These are phyloP conservation scores for Tigriopus japonicus DNA, from an alignment of 1,140 invertebrate genomes.

Conservation along the genomic window DNA sequence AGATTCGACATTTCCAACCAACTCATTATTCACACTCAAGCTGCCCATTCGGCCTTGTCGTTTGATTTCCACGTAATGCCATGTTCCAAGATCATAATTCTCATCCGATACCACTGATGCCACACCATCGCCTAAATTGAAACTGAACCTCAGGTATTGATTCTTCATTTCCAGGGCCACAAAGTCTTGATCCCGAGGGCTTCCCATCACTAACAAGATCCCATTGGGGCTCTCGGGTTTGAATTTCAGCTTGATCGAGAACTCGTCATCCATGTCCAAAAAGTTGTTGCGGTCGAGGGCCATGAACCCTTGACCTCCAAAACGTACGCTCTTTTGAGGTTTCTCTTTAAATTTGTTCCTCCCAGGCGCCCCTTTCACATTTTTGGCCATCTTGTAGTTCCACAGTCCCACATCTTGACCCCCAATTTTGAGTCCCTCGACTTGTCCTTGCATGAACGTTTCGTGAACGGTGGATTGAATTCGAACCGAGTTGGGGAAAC, in stretches of 20 bases:
- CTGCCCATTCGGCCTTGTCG: background rate
- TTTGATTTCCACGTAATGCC: background rate
- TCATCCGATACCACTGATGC: background rate
- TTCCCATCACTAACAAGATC: constrained; percentile 61
- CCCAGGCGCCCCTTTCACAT: constrained; percentile 43
- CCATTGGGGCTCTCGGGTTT: constrained; percentile 70
- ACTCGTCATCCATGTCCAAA: constrained; percentile 33
- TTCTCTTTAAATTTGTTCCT: background rate
- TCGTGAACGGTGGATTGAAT: constrained; percentile 37
- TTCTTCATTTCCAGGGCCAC: constrained; percentile 61
- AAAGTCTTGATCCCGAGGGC: constrained; percentile 40
- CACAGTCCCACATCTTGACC: constrained; percentile 74
- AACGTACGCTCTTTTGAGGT: constrained; percentile 40
- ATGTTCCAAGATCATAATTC: background rate
- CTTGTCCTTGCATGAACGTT: constrained; percentile 61
- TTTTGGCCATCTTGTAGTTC: constrained; percentile 66
- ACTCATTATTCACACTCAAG: constrained; percentile 20
- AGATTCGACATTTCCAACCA: constrained; percentile 23
- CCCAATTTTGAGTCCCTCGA: constrained; percentile 76
- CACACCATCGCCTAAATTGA: constrained; percentile 10
- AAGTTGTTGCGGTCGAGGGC: constrained; percentile 37
- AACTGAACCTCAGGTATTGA: constrained; percentile 44
- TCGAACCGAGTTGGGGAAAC: constrained; percentile 39
- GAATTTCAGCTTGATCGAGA: constrained; percentile 51
- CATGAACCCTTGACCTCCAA: constrained; percentile 67